Evolutionary conservation across 2,113 vertebrate species (phyloP).

Genomic region (Oophaga pumilio): DNA sequence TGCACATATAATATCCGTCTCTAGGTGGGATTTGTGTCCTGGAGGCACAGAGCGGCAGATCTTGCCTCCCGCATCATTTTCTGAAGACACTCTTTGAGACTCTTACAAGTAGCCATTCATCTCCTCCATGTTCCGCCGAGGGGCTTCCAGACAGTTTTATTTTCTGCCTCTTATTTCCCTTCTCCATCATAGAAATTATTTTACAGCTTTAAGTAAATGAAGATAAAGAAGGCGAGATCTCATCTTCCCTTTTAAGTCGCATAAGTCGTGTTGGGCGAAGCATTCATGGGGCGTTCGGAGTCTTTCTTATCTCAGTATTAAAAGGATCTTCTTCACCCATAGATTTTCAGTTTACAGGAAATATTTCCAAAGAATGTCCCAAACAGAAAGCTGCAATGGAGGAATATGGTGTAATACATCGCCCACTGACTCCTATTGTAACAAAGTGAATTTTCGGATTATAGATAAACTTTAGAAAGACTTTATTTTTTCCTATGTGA

Average conservation of each 20-base stretch:
- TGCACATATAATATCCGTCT: not conserved
- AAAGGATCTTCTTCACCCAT: too few species aligned
- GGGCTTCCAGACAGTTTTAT: slow-evolving; percentile 44
- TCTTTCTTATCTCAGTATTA: not conserved
- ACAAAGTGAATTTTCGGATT: too few species aligned
- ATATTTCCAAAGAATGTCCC: too few species aligned
- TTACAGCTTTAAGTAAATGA: slow-evolving; percentile 13
- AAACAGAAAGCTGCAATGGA: too few species aligned
- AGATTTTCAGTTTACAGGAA: too few species aligned
- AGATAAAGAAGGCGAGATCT: slow-evolving; percentile 20
- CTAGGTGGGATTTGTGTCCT: slow-evolving; percentile 22
- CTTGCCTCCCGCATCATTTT: not conserved
- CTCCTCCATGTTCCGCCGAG: slow-evolving; percentile 31
- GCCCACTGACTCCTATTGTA: too few species aligned
- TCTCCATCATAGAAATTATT: slow-evolving; percentile 10
- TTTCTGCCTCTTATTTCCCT: not conserved
- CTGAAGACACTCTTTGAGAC: not conserved
- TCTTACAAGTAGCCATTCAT: slow-evolving; percentile 10
- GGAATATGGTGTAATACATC: too few species aligned
- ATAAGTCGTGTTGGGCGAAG: not conserved
- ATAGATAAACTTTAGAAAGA: too few species aligned
- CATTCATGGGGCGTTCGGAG: not conserved
- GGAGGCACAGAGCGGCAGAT: not conserved
- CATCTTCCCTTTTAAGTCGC: not conserved
- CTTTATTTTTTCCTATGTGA: too few species aligned